A percentile compares a stretch with the other conserved stretches of the same genome.
phyloP scores from a whole-genome alignment of 2,797 vertebrate genomes.

The Bucorvus abyssinicus region DNA sequence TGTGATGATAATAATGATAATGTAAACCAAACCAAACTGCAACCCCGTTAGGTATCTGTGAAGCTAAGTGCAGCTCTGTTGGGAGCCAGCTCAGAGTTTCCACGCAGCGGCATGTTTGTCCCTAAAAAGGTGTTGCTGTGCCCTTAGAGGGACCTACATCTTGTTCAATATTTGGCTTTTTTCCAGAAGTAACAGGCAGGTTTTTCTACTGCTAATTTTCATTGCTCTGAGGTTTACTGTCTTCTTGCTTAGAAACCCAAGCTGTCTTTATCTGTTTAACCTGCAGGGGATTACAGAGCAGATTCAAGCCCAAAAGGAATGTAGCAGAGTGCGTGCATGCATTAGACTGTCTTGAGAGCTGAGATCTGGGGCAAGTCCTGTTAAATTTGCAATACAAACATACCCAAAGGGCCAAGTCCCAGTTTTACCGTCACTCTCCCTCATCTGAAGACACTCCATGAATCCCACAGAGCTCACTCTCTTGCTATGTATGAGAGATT shows the following conservation, averaged over 20 bases:
- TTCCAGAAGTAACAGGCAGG: neutral
- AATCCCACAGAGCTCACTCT: neutral
- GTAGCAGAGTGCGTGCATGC: neutral
- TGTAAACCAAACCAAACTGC: neutral
- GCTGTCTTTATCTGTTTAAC: neutral
- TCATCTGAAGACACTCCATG: neutral
- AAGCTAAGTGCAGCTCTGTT: neutral
- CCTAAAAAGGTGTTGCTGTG: neutral
- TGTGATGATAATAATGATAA: neutral
- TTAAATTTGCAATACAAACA: neutral
- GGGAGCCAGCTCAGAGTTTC: neutral
- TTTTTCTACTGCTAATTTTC: neutral
- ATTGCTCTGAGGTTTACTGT: neutral
- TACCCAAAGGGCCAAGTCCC: neutral
- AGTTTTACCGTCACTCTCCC: neutral
- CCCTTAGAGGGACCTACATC: neutral
- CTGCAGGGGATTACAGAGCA: neutral
- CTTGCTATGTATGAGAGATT: neutral
- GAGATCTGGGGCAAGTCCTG: neutral
- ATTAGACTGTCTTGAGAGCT: neutral
- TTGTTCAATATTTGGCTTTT: neutral
- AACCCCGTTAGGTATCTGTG: neutral
- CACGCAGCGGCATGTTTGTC: fast-evolving
- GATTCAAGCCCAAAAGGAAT: neutral
- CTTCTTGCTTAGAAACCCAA: neutral